Percentiles rank a stretch among this genome's conserved stretches.
Conservation (phyloP, 2,797 vertebrate genomes). For the Dallia pectoralis region DNA sequence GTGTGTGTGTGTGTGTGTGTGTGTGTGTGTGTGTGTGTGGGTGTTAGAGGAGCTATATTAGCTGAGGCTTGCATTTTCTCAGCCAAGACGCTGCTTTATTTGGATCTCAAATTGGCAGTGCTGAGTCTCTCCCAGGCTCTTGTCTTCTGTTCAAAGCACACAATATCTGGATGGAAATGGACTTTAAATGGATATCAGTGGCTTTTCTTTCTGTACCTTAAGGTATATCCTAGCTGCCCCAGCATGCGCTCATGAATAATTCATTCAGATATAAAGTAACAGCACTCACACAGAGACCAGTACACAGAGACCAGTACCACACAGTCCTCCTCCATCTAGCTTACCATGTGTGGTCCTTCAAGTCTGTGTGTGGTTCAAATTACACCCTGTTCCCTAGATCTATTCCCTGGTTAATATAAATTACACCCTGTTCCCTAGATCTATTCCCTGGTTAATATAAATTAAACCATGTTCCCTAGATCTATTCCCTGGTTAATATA, state of each 20-base stretch:
- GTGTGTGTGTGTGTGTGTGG: neutral
- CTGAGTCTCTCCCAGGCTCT: neutral
- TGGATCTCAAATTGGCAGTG: neutral
- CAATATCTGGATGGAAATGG: slow-evolving; percentile 29
- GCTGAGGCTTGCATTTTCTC: neutral
- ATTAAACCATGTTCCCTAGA: neutral
- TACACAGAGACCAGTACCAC: slow-evolving; percentile 3
- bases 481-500: neutral
- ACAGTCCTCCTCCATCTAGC: slow-evolving; percentile 16
- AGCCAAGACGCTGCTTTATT: neutral
- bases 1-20: too few relatives aligned
- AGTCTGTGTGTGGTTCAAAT: neutral
- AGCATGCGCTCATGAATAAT: slow-evolving; percentile 50
- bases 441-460: neutral
- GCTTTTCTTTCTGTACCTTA: slow-evolving; percentile 27
- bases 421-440: neutral
- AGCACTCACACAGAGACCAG: slow-evolving; percentile 23
- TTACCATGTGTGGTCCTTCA: neutral
- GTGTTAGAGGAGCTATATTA: neutral
- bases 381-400: neutral
- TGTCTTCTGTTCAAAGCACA: slow-evolving; percentile 34
- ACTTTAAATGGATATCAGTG: slow-evolving; percentile 40
- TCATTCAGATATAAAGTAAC: slow-evolving; percentile 43
- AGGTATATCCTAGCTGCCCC: slow-evolving; percentile 26
- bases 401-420: neutral